Conservation (phyloP, 1,140 invertebrate genomes). For the Conus betulinus region DNA sequence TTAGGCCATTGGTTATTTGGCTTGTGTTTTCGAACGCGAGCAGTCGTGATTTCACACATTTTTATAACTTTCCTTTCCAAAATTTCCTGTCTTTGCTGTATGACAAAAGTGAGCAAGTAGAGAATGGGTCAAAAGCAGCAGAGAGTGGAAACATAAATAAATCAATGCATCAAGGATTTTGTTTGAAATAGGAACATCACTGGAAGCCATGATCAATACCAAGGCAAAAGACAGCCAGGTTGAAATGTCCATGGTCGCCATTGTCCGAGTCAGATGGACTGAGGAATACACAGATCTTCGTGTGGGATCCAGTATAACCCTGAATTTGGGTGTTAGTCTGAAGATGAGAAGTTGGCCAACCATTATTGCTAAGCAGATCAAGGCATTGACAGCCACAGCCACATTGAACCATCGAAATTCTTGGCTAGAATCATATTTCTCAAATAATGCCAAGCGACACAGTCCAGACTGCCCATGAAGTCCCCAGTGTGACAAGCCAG, state of each 20-base stretch:
- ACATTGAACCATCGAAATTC: constrained; percentile 45
- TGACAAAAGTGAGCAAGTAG: neutral
- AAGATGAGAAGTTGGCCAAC: constrained; percentile 49
- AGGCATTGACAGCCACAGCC: constrained; percentile 47
- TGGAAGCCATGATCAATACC: neutral
- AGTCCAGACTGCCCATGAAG: constrained; percentile 51
- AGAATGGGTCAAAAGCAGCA: constrained; percentile 34
- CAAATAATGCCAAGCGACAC: constrained; percentile 48
- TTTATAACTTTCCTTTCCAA: no score
- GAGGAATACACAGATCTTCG: constrained; percentile 25
- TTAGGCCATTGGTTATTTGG: no score
- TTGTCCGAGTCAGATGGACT: constrained; percentile 4
- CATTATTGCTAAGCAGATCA: constrained; percentile 44
- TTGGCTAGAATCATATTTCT: constrained; percentile 12
- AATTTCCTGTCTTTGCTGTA: no score
- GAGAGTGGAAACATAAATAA: constrained; percentile 32
- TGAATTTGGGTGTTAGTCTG: constrained; percentile 11
- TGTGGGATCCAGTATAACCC: neutral
- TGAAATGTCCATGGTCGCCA: constrained; percentile 29
- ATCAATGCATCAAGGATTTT: no score
- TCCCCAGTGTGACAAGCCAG: constrained; percentile 22
- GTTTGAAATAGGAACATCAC: neutral
- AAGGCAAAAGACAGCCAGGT: constrained; percentile 42
- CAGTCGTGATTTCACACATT: neutral
- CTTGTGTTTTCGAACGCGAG: no score